Conservation (phyloP, 2,113 vertebrate species). For the Candoia aspera region DNA sequence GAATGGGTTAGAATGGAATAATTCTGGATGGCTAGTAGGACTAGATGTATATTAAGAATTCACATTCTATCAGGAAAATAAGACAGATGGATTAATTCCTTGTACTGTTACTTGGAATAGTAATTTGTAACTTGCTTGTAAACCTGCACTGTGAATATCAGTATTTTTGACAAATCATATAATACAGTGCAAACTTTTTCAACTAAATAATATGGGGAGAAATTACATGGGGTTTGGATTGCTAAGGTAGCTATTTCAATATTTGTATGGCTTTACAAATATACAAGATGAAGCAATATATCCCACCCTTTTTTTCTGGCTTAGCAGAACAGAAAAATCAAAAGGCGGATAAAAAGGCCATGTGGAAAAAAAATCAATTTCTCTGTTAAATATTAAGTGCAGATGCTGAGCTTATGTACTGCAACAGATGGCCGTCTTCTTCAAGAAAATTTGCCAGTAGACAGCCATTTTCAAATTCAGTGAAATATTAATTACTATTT, state of each 20-base stretch:
- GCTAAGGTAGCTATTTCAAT: slow-evolving; percentile 11
- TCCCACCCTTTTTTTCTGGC: slow-evolving; percentile 17
- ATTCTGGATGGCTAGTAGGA: not conserved
- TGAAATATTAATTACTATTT: slow-evolving; percentile 69
- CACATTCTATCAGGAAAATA: not conserved
- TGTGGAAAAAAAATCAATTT: slow-evolving; percentile 37
- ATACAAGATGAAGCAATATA: slow-evolving; percentile 25
- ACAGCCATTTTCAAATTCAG: slow-evolving; percentile 53
- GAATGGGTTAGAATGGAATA: not conserved
- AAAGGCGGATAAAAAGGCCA: slow-evolving; percentile 29
- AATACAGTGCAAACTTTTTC: slow-evolving; percentile 4
- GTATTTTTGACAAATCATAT: slow-evolving; percentile 15
- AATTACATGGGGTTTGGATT: slow-evolving; percentile 38
- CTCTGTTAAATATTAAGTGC: slow-evolving; percentile 56
- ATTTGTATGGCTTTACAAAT: not conserved
- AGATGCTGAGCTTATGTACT: slow-evolving; percentile 43
- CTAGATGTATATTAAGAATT: not conserved
- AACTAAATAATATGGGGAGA: slow-evolving; percentile 30
- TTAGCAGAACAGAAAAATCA: slow-evolving; percentile 37
- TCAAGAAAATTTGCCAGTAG: slow-evolving; percentile 60
- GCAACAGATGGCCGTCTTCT: slow-evolving; percentile 56
- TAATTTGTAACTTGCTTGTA: too few species aligned
- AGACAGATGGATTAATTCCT: not conserved
- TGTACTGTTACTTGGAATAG: not conserved
- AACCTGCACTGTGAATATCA: slow-evolving; percentile 30